A percentile compares a stretch with the other conserved stretches of the same genome.
Conservation (phyloP, 2,797 vertebrate species). For the Ctenosaura bakeri region DNA sequence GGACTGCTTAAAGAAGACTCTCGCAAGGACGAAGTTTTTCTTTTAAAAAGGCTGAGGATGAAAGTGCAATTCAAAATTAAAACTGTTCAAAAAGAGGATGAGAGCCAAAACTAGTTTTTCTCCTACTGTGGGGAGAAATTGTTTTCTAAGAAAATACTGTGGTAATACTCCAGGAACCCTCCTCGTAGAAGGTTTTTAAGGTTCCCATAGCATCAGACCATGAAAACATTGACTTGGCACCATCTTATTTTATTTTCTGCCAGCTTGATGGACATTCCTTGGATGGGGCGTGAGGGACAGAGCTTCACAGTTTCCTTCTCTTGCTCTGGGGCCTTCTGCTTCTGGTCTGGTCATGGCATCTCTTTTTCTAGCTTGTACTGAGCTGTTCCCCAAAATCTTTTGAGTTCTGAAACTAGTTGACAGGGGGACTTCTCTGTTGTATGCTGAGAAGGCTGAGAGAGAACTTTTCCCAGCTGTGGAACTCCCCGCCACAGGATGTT, state of each 20-base stretch:
- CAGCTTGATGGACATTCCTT: not conserved
- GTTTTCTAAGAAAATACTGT: conserved; percentile 28
- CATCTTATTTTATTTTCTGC: conserved; percentile 6
- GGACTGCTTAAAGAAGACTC: too few species aligned
- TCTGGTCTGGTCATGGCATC: not conserved
- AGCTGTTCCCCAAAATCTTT: not conserved
- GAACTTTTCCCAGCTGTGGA: not conserved
- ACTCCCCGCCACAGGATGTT: not conserved
- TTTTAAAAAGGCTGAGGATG: not conserved
- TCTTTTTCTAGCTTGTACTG: not conserved
- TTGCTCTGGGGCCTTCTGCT: conserved; percentile 4
- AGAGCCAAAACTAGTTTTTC: not conserved
- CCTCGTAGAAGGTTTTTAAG: not conserved
- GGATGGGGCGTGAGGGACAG: not conserved
- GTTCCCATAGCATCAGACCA: conserved; percentile 28
- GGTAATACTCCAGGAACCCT: not conserved
- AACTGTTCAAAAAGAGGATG: not conserved
- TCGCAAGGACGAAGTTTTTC: not conserved
- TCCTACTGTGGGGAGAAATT: not conserved
- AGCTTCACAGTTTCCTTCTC: not conserved
- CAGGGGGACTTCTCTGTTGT: not conserved
- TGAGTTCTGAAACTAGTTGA: not conserved
- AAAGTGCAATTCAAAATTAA: not conserved
- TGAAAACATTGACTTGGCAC: conserved; percentile 29
- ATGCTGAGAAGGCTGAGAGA: not conserved